Conservation (phyloP, 2,888 invertebrate genomes). For the Chymomyza amoena region DNA sequence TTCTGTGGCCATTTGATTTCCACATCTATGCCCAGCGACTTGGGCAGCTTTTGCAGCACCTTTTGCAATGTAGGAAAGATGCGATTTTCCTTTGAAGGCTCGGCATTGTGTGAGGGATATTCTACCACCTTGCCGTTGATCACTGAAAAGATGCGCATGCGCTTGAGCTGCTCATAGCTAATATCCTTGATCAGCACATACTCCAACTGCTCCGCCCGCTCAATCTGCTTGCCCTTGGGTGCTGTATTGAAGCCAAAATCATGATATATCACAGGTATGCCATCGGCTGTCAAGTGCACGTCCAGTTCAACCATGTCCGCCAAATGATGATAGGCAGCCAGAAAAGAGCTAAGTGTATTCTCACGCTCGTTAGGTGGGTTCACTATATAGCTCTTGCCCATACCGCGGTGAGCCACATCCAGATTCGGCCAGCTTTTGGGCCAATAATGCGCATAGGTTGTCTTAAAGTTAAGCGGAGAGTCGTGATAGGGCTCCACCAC, state of each 20-base stretch:
- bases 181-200: slow-evolving; percentile 96
- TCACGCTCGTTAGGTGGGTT: slow-evolving; percentile 87
- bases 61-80: slow-evolving; percentile 95
- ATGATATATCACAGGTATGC: slow-evolving; percentile 96
- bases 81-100: slow-evolving; percentile 89
- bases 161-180: slow-evolving; percentile 91
- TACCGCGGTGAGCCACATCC: slow-evolving; percentile 96
- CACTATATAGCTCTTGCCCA: slow-evolving; percentile 90
- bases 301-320: slow-evolving; percentile 99
- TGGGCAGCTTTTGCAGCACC: slow-evolving; percentile 88
- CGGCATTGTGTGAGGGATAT: slow-evolving; percentile 85
- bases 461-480: slow-evolving; percentile 85
- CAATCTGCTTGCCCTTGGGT: slow-evolving; percentile 82
- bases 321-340: slow-evolving; percentile 92
- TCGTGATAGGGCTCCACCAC: slow-evolving; percentile 77
- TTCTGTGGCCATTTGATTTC: slow-evolving; percentile 99
- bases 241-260: slow-evolving; percentile 92
- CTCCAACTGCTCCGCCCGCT: slow-evolving; percentile 89
- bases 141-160: slow-evolving; percentile 91
- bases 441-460: slow-evolving; percentile 92
- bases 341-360: slow-evolving; percentile 96
- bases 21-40: slow-evolving; percentile 96
- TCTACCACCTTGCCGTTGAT: slow-evolving; percentile 85
- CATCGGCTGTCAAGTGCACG: slow-evolving; percentile 97
- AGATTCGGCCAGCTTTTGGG: slow-evolving; percentile 89